phyloP scores from a whole-genome alignment of 2,888 invertebrate genomes.

The Drosophila niveifrons region DNA sequence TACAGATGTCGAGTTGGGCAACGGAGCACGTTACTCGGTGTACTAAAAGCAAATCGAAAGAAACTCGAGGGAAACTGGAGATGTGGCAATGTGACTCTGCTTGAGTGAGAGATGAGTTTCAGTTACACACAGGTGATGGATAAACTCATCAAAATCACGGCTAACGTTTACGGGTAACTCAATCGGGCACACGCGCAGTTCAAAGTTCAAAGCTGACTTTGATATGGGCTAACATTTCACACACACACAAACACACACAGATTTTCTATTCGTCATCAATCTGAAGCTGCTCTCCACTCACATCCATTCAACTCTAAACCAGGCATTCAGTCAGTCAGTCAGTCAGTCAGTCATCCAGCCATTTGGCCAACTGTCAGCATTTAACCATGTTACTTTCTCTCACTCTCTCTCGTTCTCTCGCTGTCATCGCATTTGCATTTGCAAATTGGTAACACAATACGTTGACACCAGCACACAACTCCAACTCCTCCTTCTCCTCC shows the following conservation, averaged over 20 bases:
- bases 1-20: slow-evolving; percentile 47
- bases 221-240: slow-evolving; percentile 35
- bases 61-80: background rate
- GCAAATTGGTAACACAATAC: slow-evolving; percentile 71
- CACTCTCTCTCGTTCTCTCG: background rate
- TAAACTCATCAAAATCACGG: slow-evolving; percentile 2
- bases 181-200: slow-evolving; percentile 11
- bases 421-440: slow-evolving; percentile 63
- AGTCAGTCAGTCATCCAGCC: background rate
- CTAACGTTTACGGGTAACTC: slow-evolving; percentile 4
- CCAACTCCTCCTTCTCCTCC: too few relatives aligned
- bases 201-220: slow-evolving; percentile 45
- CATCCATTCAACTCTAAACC: too few relatives aligned
- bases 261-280: background rate
- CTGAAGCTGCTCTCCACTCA: background rate
- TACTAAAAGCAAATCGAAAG: slow-evolving; percentile 1
- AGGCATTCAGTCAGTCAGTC: background rate
- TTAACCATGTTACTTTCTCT: slow-evolving; percentile 13
- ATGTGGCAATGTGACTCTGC: background rate
- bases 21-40: slow-evolving; percentile 30
- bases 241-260: background rate
- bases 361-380: slow-evolving; percentile 22
- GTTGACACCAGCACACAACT: slow-evolving; percentile 16
- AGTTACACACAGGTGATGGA: slow-evolving; percentile 13
- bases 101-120: slow-evolving; percentile 3